A percentile compares a stretch with the other conserved stretches of the same genome.
phyloP scores from a whole-genome alignment of 2,888 invertebrate species.

The Melanotus villosus region DNA sequence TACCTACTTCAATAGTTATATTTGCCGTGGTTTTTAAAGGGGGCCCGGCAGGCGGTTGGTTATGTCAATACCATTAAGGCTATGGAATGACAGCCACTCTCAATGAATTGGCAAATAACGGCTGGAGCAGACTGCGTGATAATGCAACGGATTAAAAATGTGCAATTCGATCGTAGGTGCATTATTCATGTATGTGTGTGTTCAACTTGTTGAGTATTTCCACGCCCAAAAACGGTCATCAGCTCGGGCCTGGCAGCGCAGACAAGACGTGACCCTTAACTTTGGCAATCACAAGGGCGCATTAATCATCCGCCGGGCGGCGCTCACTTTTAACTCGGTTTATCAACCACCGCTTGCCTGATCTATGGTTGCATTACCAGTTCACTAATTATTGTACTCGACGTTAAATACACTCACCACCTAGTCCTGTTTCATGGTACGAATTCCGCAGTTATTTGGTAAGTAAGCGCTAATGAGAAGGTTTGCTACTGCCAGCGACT shows the following conservation, averaged over 20 bases:
- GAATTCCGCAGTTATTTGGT: not conserved
- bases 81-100: constrained; percentile 35
- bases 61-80: constrained; percentile 51
- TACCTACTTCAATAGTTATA: constrained; percentile 11
- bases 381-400: constrained; percentile 36
- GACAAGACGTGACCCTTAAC: constrained; percentile 48
- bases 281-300: constrained; percentile 51
- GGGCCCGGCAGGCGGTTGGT: constrained; percentile 2
- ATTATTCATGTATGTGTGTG: constrained; percentile 42
- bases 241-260: constrained; percentile 31
- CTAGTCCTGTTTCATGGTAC: not conserved
- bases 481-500: not conserved
- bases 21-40: constrained; percentile 39
- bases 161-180: constrained; percentile 20
- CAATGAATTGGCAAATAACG: constrained; percentile 37
- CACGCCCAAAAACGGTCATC: constrained; percentile 43
- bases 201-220: constrained; percentile 45
- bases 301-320: constrained; percentile 52
- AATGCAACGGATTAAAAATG: constrained; percentile 45
- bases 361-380: constrained; percentile 36
- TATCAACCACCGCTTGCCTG: constrained; percentile 34
- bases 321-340: constrained; percentile 49
- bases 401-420: constrained; percentile 16
- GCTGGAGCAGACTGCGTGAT: constrained; percentile 3
- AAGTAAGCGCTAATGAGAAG: constrained; percentile 2